A percentile compares a stretch with the other conserved stretches of the same genome.
phyloP scores from a whole-genome alignment of 2,797 vertebrate genomes.

The Acomys russatus region DNA sequence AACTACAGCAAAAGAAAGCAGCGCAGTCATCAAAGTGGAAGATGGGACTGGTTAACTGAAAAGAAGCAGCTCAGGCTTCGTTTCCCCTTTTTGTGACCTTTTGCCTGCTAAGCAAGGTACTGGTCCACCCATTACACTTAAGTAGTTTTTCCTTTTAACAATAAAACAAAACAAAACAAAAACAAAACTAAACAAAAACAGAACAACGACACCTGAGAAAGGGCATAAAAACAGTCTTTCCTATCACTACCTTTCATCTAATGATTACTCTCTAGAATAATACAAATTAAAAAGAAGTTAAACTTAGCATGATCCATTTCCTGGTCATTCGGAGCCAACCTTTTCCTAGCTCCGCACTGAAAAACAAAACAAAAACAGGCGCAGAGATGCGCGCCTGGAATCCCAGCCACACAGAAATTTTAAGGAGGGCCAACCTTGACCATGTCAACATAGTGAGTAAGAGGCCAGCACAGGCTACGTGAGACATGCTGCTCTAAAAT shows the following conservation, averaged over 20 bases:
- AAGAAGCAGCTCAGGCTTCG: background rate
- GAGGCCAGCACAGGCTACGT: background rate
- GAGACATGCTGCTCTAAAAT: background rate
- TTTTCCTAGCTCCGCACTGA: background rate
- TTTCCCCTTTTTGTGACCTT: background rate
- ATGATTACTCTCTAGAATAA: background rate
- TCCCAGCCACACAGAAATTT: background rate
- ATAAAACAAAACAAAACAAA: background rate
- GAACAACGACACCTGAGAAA: background rate
- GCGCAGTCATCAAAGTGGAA: background rate
- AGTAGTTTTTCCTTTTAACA: slow-evolving; percentile 44
- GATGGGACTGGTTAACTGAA: background rate
- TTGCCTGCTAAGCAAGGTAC: background rate
- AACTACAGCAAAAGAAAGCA: background rate
- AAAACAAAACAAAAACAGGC: background rate
- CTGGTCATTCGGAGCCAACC: slow-evolving; percentile 25
- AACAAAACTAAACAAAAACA: background rate
- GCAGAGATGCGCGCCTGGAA: background rate
- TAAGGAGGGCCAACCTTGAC: background rate
- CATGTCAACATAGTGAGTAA: background rate
- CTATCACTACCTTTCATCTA: slow-evolving; percentile 15
- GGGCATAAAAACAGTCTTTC: slow-evolving; percentile 17
- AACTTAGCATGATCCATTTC: slow-evolving; percentile 19
- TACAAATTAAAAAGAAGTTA: slow-evolving; percentile 30
- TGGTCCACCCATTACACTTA: background rate